These are phyloP conservation scores for Sarcophaga rosellei DNA, from an alignment of 2,888 invertebrate genomes.

Conservation along the genomic window DNA sequence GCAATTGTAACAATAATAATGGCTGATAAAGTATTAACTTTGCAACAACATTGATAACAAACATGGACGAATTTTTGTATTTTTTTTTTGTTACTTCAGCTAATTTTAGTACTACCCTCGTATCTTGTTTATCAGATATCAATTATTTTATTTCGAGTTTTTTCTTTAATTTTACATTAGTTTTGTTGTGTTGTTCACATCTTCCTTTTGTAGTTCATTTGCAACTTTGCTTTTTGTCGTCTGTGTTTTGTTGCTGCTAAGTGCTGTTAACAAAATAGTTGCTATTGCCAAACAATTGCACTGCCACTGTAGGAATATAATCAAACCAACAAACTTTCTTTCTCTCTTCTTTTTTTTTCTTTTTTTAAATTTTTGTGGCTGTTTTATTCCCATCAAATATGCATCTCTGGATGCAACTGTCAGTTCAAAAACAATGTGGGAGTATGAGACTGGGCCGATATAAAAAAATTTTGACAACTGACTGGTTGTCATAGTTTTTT, in stretches of 20 bases:
- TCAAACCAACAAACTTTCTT: neutral
- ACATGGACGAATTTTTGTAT: no score
- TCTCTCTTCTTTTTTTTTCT: neutral
- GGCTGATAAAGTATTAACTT: no score
- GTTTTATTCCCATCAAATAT: conserved; percentile 13
- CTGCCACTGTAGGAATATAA: neutral
- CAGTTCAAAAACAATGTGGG: neutral
- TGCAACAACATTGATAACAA: no score
- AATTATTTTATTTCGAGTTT: no score
- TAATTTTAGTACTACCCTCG: no score
- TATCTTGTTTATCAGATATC: no score
- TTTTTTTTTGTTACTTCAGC: no score
- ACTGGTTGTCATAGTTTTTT: neutral
- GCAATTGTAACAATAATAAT: no score
- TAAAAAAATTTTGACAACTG: neutral
- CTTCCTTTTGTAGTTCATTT: no score
- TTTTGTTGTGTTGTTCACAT: no score
- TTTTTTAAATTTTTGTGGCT: neutral
- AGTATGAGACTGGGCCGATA: neutral
- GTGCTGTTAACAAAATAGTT: neutral
- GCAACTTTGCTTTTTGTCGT: neutral
- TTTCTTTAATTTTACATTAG: no score
- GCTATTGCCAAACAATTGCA: neutral
- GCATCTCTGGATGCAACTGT: conserved; percentile 5
- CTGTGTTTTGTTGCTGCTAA: neutral